Evolutionary conservation across 2,113 vertebrate species (phyloP).

Genomic region (Syngnathoides biaculeatus): DNA sequence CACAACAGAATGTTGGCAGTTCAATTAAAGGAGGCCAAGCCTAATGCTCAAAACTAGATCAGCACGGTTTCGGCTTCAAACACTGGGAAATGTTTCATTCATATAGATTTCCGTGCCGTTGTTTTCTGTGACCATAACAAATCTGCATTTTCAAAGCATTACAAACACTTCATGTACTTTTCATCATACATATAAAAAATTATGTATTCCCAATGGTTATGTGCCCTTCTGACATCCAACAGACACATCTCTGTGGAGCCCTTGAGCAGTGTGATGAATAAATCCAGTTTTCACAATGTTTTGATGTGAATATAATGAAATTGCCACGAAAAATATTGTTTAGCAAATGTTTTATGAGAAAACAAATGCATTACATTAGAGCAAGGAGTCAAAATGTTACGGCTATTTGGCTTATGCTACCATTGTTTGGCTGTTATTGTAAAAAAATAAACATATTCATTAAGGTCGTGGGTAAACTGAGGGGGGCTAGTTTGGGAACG

Average conservation of each 20-base stretch:
- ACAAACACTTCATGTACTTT: neutral
- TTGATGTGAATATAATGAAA: neutral
- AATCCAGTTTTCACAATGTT: neutral
- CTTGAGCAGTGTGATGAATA: neutral
- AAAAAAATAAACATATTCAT: neutral
- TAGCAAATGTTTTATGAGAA: slow-evolving; percentile 2
- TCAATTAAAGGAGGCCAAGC: slow-evolving; percentile 66
- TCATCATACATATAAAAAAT: neutral
- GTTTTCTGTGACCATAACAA: slow-evolving; percentile 8
- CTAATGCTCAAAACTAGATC: slow-evolving; percentile 62
- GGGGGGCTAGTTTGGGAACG: too few relatives aligned
- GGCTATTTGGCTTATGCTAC: neutral
- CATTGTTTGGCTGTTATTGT: neutral
- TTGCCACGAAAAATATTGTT: neutral
- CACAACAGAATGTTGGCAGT: slow-evolving; percentile 46
- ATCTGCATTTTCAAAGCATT: neutral
- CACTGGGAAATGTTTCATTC: slow-evolving; percentile 12
- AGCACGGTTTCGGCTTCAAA: slow-evolving; percentile 50
- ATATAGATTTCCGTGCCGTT: neutral
- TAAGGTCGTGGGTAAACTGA: too few relatives aligned
- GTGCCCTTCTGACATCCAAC: neutral
- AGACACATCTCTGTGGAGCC: neutral
- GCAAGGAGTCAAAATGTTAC: too few relatives aligned
- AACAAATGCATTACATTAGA: neutral
- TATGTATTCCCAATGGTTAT: neutral